Conservation (phyloP, 2,888 invertebrate species). For the Steinernema hermaphroditum region DNA sequence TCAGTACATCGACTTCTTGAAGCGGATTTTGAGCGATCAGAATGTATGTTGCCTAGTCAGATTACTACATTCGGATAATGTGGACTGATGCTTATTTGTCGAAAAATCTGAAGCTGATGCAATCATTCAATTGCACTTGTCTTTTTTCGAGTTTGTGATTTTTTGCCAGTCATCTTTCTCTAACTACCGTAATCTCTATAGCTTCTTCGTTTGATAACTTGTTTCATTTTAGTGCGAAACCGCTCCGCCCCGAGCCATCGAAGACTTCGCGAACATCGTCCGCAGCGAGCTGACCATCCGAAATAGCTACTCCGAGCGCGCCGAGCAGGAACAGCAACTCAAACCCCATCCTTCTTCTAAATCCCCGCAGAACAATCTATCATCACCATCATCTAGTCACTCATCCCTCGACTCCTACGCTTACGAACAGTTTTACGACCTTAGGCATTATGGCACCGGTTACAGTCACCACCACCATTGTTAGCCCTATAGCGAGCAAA, state of each 20-base stretch:
- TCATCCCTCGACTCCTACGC: neutral
- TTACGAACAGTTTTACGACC: constrained; percentile 12
- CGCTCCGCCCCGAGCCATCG: neutral
- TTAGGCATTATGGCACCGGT: neutral
- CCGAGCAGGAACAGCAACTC: neutral
- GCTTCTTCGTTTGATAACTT: no score
- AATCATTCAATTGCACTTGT: no score
- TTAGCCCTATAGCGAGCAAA: neutral
- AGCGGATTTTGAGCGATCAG: constrained; percentile 6
- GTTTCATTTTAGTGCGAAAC: constrained; percentile 1
- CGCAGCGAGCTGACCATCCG: neutral
- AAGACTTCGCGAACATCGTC: constrained; percentile 15
- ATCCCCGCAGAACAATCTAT: neutral
- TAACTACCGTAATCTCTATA: no score
- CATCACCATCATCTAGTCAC: neutral
- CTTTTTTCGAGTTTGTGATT: no score
- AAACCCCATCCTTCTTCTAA: neutral
- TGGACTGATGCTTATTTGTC: no score
- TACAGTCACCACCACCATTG: constrained; percentile 12
- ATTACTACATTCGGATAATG: no score
- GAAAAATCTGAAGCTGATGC: no score
- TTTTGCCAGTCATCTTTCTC: no score
- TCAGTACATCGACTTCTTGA: constrained; percentile 17
- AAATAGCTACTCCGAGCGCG: neutral
- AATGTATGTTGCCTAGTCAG: neutral